These are phyloP conservation scores for Turritopsis dohrnii DNA, from an alignment of 30 jellyfish, hydroid and myxozoan species.

Conservation along the genomic window DNA sequence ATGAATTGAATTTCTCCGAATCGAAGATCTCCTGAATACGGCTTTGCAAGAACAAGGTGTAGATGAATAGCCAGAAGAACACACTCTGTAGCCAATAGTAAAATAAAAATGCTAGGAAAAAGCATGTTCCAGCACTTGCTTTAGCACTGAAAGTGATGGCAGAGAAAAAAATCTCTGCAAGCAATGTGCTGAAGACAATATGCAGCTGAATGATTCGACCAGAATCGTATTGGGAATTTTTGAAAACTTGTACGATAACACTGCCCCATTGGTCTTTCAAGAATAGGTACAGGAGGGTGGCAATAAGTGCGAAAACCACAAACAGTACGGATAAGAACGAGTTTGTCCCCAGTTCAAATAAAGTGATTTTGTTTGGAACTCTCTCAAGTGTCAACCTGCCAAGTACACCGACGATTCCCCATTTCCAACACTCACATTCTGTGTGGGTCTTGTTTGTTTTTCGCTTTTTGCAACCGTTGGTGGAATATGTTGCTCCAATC, in stretches of 20 bases:
- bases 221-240: conserved; percentile 61
- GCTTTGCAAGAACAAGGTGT: conserved; percentile 75
- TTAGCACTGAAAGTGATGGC: conserved; percentile 57
- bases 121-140: conserved; percentile 69
- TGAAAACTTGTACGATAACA: conserved; percentile 47
- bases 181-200: conserved; percentile 57
- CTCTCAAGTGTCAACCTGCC: conserved; percentile 56
- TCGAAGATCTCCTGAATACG: conserved; percentile 67
- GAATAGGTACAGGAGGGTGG: conserved; percentile 53
- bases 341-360: conserved; percentile 66
- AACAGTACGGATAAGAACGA: conserved; percentile 63
- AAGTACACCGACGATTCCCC: conserved; percentile 80
- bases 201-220: conserved; percentile 94
- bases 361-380: not conserved
- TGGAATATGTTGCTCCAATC: conserved; percentile 60
- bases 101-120: conserved; percentile 58
- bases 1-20: conserved; percentile 62
- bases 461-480: conserved; percentile 48
- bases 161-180: conserved; percentile 68
- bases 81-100: conserved; percentile 86
- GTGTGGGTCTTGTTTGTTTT: conserved; percentile 90
- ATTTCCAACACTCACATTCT: conserved; percentile 68
- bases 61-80: conserved; percentile 77
- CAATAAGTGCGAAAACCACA: conserved; percentile 64
- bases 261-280: conserved; percentile 93